Evolutionary conservation across 2,113 vertebrate species (phyloP), one percentile per base, ranked within the genome.

Genomic region (Copsychus sechellarum): DNA sequence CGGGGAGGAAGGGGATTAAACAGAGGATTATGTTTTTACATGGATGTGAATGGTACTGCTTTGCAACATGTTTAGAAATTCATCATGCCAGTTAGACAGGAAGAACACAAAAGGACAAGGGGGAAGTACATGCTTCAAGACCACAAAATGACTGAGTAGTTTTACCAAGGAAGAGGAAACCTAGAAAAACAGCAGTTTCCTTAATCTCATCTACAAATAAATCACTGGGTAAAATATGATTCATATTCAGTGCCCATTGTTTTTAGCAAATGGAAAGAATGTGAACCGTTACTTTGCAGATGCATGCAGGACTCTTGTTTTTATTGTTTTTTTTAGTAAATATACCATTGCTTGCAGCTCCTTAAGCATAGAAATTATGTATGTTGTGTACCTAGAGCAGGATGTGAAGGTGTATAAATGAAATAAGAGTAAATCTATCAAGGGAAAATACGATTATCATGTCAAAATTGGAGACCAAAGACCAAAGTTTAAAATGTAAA

Each of bases 291-390:
- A 67, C 69, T 94, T 95, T 94, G 73, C 70, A 81, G 78, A 82
- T 80, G 42, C 82, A 79, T 86, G 43, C 90, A 86, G 78, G 53
- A 79, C 54, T 93, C 66, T 43, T 42, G 56, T 74, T 47, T 69
- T 29, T 40, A 57, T 89, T 69, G 62, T 90, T 96, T 83, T 43
- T 76, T 42, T 73, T 85, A 62, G 77, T 76, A 65, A 78, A 40
- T 50, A 20, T 95, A 42, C 74, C 88, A 88, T 61, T 86, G 50
- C 34, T 88, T 96, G 47, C 82, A 91, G 64, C 69, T 96, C 33
- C 34, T 71, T 94, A 80, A 78, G 73, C 54, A 26, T 7, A 90
- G 78, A 36, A 45, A 36, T 51, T 74, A 28, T 14, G 3, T 65
- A 15, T 90, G 23, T 83, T 86, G 47, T 47, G 26, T 88, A 29